These are phyloP conservation scores for Plectrocnemia conspersa DNA, from an alignment of 1,140 invertebrate species.

Conservation along the genomic window DNA sequence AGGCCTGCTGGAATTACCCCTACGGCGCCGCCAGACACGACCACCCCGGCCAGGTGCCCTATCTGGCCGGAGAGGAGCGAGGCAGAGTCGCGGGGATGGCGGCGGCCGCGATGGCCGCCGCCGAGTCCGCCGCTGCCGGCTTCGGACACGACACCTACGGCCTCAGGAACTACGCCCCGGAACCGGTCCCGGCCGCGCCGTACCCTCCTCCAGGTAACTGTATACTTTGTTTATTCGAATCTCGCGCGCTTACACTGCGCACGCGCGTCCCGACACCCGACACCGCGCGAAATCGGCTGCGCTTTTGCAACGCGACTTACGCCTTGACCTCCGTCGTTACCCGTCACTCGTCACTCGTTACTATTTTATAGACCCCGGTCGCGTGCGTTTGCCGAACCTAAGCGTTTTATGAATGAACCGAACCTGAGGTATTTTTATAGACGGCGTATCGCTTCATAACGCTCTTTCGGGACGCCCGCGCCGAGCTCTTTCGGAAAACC, in stretches of 20 bases:
- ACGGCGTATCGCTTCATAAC: slow-evolving; percentile 17
- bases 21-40: slow-evolving; percentile 63
- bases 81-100: slow-evolving; percentile 52
- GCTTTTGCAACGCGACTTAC: background rate
- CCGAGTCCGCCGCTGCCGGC: slow-evolving; percentile 59
- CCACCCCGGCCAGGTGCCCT: slow-evolving; percentile 57
- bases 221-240: slow-evolving; percentile 34
- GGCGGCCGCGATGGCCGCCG: slow-evolving; percentile 56
- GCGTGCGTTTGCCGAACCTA: slow-evolving; percentile 20
- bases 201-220: slow-evolving; percentile 73
- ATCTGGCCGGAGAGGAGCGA: slow-evolving; percentile 63
- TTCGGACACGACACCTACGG: slow-evolving; percentile 74
- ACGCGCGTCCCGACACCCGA: background rate
- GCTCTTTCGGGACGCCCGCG: background rate
- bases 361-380: slow-evolving; percentile 22
- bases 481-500: too few species aligned
- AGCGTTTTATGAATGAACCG: slow-evolving; percentile 33
- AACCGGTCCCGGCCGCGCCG: slow-evolving; percentile 70
- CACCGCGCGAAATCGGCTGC: background rate
- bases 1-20: slow-evolving; percentile 69
- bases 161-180: slow-evolving; percentile 69
- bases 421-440: slow-evolving; percentile 33
- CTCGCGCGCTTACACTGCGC: background rate
- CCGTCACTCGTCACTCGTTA: slow-evolving; percentile 10
- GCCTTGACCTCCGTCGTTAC: background rate